A percentile compares a stretch with the other conserved stretches of the same genome.
These are phyloP conservation scores for Dendrocincla fuliginosa DNA, from an alignment of 2,797 vertebrate species.

Conservation along the genomic window DNA sequence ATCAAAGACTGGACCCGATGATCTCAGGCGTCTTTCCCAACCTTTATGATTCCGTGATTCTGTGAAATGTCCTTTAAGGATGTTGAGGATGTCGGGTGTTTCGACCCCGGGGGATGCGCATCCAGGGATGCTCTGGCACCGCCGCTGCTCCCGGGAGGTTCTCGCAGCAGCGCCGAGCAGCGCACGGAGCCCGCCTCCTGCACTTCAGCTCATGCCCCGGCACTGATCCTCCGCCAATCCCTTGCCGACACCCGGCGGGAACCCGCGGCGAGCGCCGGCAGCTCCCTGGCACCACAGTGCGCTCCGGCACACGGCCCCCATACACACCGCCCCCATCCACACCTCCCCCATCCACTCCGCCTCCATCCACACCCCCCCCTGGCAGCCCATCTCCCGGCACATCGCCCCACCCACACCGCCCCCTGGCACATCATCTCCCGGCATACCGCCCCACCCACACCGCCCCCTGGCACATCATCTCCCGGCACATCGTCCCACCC, in stretches of 20 bases:
- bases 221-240: neutral
- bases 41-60: neutral
- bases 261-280: neutral
- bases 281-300: neutral
- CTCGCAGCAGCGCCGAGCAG: neutral
- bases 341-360: too few species aligned
- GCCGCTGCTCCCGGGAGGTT: too few species aligned
- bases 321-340: neutral
- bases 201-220: neutral
- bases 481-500: too few species aligned
- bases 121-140: accelerated
- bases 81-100: neutral
- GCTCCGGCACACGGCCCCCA: neutral
- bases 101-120: neutral
- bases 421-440: too few species aligned
- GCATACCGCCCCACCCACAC: too few species aligned
- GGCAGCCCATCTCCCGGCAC: too few species aligned
- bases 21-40: neutral
- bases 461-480: too few species aligned
- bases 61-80: neutral
- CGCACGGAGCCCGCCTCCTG: neutral
- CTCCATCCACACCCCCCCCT: too few species aligned
- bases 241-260: neutral
- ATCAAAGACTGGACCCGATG: too few species aligned
- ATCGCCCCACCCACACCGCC: neutral